Evolutionary conservation across 2,797 vertebrate genomes (phyloP).

Genomic region (Spinibarbus caldwelli): DNA sequence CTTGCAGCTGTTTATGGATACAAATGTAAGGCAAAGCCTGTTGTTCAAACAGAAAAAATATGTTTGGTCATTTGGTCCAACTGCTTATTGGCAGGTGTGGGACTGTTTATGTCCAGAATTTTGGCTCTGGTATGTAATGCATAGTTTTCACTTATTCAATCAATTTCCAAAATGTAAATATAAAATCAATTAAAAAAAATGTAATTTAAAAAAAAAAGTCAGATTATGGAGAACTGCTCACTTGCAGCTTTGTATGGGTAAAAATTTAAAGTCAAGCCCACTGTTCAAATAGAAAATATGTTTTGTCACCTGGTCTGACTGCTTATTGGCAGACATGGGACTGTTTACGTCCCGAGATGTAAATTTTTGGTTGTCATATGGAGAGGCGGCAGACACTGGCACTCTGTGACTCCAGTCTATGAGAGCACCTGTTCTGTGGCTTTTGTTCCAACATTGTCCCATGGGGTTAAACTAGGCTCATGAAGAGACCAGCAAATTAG

Average conservation of each 20-base stretch:
- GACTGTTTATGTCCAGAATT: not conserved
- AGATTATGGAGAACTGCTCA: not conserved
- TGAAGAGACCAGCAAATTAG: conserved; percentile 39
- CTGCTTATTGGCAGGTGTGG: not conserved
- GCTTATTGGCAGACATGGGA: not conserved
- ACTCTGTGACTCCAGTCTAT: conserved; percentile 39
- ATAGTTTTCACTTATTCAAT: not conserved
- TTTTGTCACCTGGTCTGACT: not conserved
- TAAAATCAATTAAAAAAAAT: not conserved
- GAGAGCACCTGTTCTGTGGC: conserved; percentile 62
- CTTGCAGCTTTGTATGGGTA: not conserved
- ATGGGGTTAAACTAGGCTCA: conserved; percentile 26
- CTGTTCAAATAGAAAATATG: not conserved
- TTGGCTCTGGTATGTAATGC: not conserved
- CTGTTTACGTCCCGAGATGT: not conserved
- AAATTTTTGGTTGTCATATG: not conserved
- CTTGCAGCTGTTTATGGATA: not conserved
- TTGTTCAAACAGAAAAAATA: not conserved
- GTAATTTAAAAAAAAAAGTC: too few relatives aligned
- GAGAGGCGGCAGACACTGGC: not conserved
- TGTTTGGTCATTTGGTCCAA: not conserved
- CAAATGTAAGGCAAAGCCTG: not conserved
- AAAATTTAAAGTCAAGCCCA: not conserved
- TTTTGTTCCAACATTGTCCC: conserved; percentile 49
- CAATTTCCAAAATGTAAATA: not conserved